These are phyloP conservation scores for Microtus californicus DNA, from an alignment of 2,797 vertebrate species.

Conservation along the genomic window DNA sequence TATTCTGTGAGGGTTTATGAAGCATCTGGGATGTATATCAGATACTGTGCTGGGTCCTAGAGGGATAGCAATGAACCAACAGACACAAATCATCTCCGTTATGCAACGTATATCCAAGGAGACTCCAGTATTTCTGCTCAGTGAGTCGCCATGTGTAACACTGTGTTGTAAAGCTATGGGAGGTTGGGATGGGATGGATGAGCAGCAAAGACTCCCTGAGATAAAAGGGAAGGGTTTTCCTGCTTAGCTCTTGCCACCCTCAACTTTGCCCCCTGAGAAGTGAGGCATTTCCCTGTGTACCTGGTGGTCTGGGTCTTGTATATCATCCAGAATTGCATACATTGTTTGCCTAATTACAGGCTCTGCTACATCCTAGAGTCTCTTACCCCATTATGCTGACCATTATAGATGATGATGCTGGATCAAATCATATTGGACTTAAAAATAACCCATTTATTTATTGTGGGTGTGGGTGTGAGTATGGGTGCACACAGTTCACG, in stretches of 20 bases:
- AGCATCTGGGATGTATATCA: not conserved
- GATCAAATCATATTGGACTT: not conserved
- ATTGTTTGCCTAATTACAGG: not conserved
- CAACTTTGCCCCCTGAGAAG: not conserved
- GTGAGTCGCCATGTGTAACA: not conserved
- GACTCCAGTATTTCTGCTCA: not conserved
- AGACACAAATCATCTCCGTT: not conserved
- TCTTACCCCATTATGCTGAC: not conserved
- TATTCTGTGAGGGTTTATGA: not conserved
- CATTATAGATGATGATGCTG: too few species aligned
- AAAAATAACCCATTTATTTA: not conserved
- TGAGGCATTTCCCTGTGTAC: not conserved
- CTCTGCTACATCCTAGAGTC: not conserved
- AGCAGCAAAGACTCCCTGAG: not conserved
- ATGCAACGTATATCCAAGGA: not conserved
- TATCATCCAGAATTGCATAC: not conserved
- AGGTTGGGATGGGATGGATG: not conserved
- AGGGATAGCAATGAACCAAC: not conserved
- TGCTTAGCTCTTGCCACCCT: not conserved
- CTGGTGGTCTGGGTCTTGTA: not conserved
- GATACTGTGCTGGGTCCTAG: not conserved
- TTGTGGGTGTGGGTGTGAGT: not conserved
- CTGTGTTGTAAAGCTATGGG: not conserved
- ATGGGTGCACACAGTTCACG: not conserved
- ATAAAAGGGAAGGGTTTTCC: not conserved